Evolutionary conservation across 2,888 invertebrate genomes (phyloP).

Genomic region (Candidula unifasciata): DNA sequence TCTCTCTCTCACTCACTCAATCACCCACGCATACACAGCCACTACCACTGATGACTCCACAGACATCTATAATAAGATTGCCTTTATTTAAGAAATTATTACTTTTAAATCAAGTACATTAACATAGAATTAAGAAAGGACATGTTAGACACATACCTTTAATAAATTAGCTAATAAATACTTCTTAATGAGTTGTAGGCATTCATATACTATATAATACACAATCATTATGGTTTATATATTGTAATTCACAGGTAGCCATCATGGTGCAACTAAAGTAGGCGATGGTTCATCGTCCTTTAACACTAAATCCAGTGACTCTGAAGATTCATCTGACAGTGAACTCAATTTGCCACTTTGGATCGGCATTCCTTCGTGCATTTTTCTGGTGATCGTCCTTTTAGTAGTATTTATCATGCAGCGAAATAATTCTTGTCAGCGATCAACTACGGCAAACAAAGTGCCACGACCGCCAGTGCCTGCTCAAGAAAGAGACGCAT

Average conservation of each 20-base stretch:
- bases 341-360: slow-evolving; percentile 69
- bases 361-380: slow-evolving; percentile 70
- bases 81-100: not conserved
- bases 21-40: no score
- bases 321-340: slow-evolving; percentile 41
- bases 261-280: not conserved
- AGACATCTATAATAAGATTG: not conserved
- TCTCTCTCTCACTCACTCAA: no score
- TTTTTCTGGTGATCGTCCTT: slow-evolving; percentile 66
- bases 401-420: slow-evolving; percentile 64
- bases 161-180: no score
- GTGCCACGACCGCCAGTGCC: slow-evolving; percentile 59
- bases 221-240: not conserved
- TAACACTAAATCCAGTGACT: slow-evolving; percentile 6
- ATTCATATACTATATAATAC: no score
- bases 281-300: slow-evolving; percentile 9
- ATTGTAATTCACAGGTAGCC: not conserved
- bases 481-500: slow-evolving; percentile 58
- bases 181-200: no score
- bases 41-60: no score
- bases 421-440: slow-evolving; percentile 57
- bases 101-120: no score
- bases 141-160: no score
- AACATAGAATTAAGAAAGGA: no score
- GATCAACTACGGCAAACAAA: slow-evolving; percentile 53